Conservation (phyloP, 2,113 vertebrate species). For the Phoxinus phoxinus region DNA sequence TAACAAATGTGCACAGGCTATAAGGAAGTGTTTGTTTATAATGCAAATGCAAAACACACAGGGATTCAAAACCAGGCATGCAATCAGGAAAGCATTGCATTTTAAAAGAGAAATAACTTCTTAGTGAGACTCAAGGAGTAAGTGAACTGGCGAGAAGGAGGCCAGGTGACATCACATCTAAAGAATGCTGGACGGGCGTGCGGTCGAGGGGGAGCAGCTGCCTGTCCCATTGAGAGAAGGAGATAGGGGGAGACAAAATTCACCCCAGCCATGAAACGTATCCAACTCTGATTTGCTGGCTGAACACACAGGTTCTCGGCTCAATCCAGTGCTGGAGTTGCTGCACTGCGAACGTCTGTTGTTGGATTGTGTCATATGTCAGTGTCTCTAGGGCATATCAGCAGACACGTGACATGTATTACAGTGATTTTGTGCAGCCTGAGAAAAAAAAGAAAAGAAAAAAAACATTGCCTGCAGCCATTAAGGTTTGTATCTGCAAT, state of each 20-base stretch:
- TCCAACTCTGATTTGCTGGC: constrained; percentile 58
- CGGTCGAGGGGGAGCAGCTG: constrained; percentile 65
- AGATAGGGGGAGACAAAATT: constrained; percentile 62
- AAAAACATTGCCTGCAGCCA: background rate
- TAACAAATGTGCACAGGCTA: constrained; percentile 10
- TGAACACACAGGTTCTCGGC: constrained; percentile 52
- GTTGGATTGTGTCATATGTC: constrained; percentile 20
- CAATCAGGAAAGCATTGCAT: constrained; percentile 37
- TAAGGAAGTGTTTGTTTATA: constrained; percentile 15
- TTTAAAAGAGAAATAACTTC: constrained; percentile 50
- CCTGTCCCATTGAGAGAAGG: constrained; percentile 56
- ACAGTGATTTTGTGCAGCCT: background rate
- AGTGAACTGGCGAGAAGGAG: constrained; percentile 45
- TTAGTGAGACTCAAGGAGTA: constrained; percentile 43
- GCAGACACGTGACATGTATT: constrained; percentile 27
- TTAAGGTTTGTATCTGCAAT: constrained; percentile 7
- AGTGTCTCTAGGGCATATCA: background rate
- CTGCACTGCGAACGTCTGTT: constrained; percentile 12
- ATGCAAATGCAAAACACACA: constrained; percentile 41
- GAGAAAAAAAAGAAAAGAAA: background rate
- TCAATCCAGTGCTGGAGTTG: constrained; percentile 12
- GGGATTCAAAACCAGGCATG: constrained; percentile 28
- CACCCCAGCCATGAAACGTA: constrained; percentile 61
- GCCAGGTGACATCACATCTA: constrained; percentile 65
- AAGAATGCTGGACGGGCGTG: constrained; percentile 65